Conservation (phyloP, 2,797 vertebrate genomes). For the Corythornis leucogaster region DNA sequence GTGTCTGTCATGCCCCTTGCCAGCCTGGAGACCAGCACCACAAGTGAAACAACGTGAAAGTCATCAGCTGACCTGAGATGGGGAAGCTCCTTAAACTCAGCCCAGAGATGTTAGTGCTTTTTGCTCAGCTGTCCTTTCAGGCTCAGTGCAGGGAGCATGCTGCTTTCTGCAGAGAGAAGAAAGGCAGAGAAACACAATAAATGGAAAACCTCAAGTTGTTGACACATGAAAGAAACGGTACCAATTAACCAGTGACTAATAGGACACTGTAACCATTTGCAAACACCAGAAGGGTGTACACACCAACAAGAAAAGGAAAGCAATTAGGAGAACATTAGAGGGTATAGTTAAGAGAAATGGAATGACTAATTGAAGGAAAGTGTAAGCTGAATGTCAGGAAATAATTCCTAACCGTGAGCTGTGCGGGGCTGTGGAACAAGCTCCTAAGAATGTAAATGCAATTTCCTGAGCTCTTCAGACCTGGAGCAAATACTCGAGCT, state of each 20-base stretch:
- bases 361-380: conserved; percentile 51
- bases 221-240: neutral
- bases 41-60: neutral
- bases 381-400: conserved; percentile 45
- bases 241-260: conserved; percentile 23
- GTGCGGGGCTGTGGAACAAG: neutral
- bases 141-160: neutral
- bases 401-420: conserved; percentile 5
- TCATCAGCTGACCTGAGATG: neutral
- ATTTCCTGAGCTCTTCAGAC: conserved; percentile 21
- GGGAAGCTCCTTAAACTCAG: neutral
- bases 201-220: conserved; percentile 12
- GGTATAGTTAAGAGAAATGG: conserved; percentile 7
- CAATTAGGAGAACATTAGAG: conserved; percentile 9
- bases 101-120: neutral
- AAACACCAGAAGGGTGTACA: neutral
- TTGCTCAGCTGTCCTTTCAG: neutral
- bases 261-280: neutral
- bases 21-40: neutral
- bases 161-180: neutral
- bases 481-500: neutral
- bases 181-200: neutral
- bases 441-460: neutral
- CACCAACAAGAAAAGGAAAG: conserved; percentile 3
- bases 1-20: neutral